Percentiles rank a stretch among this genome's conserved stretches.
These are phyloP conservation scores for Leucophora obtusa DNA, from an alignment of 2,888 invertebrate species.

Conservation along the genomic window DNA sequence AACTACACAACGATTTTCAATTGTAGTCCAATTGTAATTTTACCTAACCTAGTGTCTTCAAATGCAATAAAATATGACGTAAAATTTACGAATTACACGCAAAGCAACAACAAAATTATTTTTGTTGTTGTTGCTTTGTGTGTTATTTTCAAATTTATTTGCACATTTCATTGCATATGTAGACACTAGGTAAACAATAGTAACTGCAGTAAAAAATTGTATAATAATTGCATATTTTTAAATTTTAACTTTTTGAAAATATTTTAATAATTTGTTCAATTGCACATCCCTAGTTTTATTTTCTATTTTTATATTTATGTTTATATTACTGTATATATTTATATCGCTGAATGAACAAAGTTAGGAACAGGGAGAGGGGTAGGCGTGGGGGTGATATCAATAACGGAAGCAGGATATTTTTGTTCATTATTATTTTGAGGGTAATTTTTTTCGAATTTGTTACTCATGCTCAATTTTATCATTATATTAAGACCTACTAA, in stretches of 20 bases:
- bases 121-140: too few relatives aligned
- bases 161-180: too few relatives aligned
- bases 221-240: too few relatives aligned
- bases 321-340: background rate
- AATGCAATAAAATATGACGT: too few relatives aligned
- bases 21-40: too few relatives aligned
- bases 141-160: too few relatives aligned
- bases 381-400: background rate
- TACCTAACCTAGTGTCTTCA: too few relatives aligned
- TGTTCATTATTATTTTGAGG: background rate
- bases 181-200: too few relatives aligned
- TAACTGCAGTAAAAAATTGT: too few relatives aligned
- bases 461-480: slow-evolving; percentile 5
- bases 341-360: background rate
- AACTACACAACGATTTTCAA: too few relatives aligned
- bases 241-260: background rate
- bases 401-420: background rate
- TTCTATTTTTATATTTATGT: background rate
- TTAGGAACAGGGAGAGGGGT: background rate
- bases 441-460: background rate
- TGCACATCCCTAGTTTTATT: background rate
- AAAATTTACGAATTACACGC: too few relatives aligned
- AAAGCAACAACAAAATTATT: too few relatives aligned
- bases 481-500: background rate
- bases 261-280: background rate